Conservation (phyloP, 2,113 vertebrate genomes). For the Boulengeromyrus knoepffleri region DNA sequence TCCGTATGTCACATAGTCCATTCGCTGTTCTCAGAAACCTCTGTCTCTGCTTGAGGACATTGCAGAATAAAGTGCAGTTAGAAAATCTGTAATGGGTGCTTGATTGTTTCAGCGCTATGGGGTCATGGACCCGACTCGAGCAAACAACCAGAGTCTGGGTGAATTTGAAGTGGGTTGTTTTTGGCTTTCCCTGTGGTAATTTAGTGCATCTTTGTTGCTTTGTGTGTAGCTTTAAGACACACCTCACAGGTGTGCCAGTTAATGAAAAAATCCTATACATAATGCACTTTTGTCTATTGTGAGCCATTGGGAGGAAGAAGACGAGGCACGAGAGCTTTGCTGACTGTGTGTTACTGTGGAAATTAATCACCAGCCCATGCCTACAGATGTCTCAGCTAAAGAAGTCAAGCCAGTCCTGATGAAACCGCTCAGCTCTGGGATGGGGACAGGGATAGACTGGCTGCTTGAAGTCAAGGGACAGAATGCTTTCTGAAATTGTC, state of each 20-base stretch:
- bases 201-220: neutral
- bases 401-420: neutral
- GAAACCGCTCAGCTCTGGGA: neutral
- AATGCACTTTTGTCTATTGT: slow-evolving; percentile 1
- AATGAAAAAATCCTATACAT: neutral
- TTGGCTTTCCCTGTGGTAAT: neutral
- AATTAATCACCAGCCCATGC: neutral
- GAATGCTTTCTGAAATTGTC: neutral
- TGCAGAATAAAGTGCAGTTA: neutral
- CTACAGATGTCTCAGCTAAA: neutral
- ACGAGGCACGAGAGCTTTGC: neutral
- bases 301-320: neutral
- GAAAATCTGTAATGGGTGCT: neutral
- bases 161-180: neutral
- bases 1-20: neutral
- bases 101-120: neutral
- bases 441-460: neutral
- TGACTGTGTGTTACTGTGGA: neutral
- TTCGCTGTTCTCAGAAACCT: neutral
- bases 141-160: neutral
- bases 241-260: slow-evolving; percentile 2
- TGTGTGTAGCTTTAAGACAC: neutral
- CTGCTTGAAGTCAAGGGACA: neutral
- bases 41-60: neutral
- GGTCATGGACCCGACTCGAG: neutral